Percentiles rank a stretch among this genome's conserved stretches.
These are phyloP conservation scores for Plutomurus gul DNA, from an alignment of 1,140 invertebrate genomes.

Conservation along the genomic window DNA sequence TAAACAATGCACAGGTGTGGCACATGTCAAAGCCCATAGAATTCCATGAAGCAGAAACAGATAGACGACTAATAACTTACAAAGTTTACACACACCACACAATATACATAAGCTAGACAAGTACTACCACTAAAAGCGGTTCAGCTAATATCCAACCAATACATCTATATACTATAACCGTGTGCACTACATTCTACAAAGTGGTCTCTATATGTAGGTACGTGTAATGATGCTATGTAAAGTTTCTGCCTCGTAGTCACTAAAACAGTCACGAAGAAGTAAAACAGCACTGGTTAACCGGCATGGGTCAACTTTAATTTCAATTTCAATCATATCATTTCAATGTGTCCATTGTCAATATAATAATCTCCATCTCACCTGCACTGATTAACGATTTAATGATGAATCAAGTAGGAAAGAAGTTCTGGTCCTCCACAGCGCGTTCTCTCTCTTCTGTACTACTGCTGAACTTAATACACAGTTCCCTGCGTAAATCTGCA, in stretches of 20 bases:
- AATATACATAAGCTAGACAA: background rate
- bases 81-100: background rate
- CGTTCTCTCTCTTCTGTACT: background rate
- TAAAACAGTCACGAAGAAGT: background rate
- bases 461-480: background rate
- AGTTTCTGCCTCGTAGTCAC: background rate
- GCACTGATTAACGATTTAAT: background rate
- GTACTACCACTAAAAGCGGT: background rate
- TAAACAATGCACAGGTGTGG: slow-evolving; percentile 20
- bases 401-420: background rate
- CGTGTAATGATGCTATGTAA: background rate
- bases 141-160: too few relatives aligned
- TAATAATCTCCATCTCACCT: background rate
- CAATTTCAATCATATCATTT: background rate
- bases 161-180: too few relatives aligned
- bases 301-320: background rate
- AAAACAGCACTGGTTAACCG: too few relatives aligned
- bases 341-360: background rate
- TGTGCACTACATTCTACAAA: too few relatives aligned
- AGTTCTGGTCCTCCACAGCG: too few relatives aligned
- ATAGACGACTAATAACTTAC: background rate
- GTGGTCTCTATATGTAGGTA: too few relatives aligned
- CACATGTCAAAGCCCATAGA: slow-evolving; percentile 2
- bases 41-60: background rate
- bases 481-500: too few relatives aligned